A percentile compares a stretch with the other conserved stretches of the same genome.
Conservation (phyloP, 1,140 invertebrate species). For the Atta texana region DNA sequence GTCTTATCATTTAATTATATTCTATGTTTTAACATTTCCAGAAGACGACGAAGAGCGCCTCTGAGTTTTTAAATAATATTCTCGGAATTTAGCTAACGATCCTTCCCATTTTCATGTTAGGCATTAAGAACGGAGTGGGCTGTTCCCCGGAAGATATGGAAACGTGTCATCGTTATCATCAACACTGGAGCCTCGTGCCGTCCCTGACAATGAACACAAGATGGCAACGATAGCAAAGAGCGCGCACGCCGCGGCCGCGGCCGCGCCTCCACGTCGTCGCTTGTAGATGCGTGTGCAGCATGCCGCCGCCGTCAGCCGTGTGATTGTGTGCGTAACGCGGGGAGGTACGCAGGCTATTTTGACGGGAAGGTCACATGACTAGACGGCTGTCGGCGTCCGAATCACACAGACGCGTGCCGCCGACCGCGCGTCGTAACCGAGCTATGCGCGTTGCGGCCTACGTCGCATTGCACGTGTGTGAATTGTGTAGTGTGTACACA, state of each 20-base stretch:
- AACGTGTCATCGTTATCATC: background rate
- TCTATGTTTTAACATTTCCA: conserved; percentile 8
- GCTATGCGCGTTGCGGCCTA: conserved; percentile 51
- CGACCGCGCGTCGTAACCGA: conserved; percentile 62
- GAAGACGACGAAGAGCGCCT: background rate
- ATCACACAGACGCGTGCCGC: conserved; percentile 28
- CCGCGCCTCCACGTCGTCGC: conserved; percentile 21
- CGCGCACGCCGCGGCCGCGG: conserved; percentile 25
- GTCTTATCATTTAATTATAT: background rate
- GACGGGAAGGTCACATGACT: conserved; percentile 90
- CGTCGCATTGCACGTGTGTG: background rate
- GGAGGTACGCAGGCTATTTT: conserved; percentile 89
- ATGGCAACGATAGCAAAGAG: conserved; percentile 56
- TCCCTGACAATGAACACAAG: conserved; percentile 51
- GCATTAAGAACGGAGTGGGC: background rate
- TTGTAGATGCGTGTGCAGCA: background rate
- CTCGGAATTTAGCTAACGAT: background rate
- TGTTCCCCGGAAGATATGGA: background rate
- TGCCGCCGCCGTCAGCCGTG: background rate
- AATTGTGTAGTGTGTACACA: background rate
- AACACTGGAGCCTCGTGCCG: background rate
- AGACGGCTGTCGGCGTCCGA: conserved; percentile 80
- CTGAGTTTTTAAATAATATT: background rate
- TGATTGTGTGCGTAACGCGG: conserved; percentile 62
- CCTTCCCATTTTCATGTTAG: background rate